These are phyloP conservation scores for Astatoreochromis straeleni DNA, from an alignment of 2,113 vertebrate genomes.

Conservation along the genomic window DNA sequence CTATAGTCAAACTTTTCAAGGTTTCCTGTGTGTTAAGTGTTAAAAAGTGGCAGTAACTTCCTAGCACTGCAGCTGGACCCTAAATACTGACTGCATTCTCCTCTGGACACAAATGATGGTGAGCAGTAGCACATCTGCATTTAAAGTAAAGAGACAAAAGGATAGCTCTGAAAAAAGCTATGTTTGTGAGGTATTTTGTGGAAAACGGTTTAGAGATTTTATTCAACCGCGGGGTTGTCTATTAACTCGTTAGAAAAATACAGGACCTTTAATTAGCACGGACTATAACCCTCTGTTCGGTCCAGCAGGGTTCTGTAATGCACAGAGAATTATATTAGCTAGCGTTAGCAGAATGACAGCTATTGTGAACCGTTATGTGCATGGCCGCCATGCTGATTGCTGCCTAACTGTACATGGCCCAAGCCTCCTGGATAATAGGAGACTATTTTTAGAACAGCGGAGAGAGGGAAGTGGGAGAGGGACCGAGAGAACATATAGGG, in stretches of 20 bases:
- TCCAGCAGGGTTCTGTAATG: conserved; percentile 29
- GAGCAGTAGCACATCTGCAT: background rate
- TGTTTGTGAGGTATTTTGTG: background rate
- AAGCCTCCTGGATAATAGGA: conserved; percentile 65
- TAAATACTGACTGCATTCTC: background rate
- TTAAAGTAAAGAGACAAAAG: background rate
- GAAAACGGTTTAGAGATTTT: background rate
- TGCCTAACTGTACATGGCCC: conserved; percentile 64
- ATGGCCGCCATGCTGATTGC: conserved; percentile 65
- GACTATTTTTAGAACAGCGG: conserved; percentile 70
- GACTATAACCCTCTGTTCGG: conserved; percentile 22
- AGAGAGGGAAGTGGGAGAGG: background rate
- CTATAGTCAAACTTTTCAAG: background rate
- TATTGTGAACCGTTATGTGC: conserved; percentile 69
- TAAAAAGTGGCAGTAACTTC: background rate
- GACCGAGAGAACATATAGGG: conserved; percentile 30
- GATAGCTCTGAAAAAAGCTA: background rate
- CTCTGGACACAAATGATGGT: background rate
- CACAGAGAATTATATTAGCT: conserved; percentile 51
- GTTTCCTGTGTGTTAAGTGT: background rate
- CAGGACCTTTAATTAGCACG: conserved; percentile 11
- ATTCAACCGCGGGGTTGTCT: background rate
- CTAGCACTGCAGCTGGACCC: background rate
- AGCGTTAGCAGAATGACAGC: conserved; percentile 64
- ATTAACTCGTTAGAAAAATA: background rate